These are phyloP conservation scores for Phylloscopus whistleri DNA, from an alignment of 2,113 vertebrate genomes.

Conservation along the genomic window DNA sequence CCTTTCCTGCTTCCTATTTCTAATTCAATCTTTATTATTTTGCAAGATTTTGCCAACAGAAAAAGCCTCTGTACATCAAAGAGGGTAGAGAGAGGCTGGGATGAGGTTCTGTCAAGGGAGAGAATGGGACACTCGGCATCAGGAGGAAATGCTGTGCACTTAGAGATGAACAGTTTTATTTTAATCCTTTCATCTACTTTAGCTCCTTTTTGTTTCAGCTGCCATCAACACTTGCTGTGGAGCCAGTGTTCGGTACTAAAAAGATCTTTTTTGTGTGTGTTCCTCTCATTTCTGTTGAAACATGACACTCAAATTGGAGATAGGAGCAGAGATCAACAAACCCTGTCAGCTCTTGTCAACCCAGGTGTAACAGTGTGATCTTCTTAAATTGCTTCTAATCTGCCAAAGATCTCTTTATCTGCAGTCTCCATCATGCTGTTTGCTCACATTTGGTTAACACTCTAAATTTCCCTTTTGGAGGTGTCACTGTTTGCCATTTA, in stretches of 20 bases:
- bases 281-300: constrained; percentile 68
- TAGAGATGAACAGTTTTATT: constrained; percentile 51
- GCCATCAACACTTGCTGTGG: constrained; percentile 46
- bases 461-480: constrained; percentile 74
- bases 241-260: constrained; percentile 14
- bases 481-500: constrained; percentile 78
- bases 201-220: constrained; percentile 50
- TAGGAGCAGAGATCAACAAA: constrained; percentile 77
- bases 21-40: constrained; percentile 36
- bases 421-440: constrained; percentile 72
- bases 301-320: constrained; percentile 76
- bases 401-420: constrained; percentile 72
- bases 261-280: constrained; percentile 3
- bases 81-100: neutral
- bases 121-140: neutral
- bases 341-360: constrained; percentile 79
- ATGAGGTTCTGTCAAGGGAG: neutral
- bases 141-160: constrained; percentile 2
- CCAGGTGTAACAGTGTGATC: constrained; percentile 78
- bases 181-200: constrained; percentile 60
- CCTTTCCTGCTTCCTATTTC: neutral
- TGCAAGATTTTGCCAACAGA: constrained; percentile 8
- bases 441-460: constrained; percentile 78
- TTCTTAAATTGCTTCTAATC: constrained; percentile 77
- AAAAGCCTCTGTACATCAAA: constrained; percentile 38